phyloP scores from a whole-genome alignment of 2,888 invertebrate genomes.

The Toxonevra muliebris region DNA sequence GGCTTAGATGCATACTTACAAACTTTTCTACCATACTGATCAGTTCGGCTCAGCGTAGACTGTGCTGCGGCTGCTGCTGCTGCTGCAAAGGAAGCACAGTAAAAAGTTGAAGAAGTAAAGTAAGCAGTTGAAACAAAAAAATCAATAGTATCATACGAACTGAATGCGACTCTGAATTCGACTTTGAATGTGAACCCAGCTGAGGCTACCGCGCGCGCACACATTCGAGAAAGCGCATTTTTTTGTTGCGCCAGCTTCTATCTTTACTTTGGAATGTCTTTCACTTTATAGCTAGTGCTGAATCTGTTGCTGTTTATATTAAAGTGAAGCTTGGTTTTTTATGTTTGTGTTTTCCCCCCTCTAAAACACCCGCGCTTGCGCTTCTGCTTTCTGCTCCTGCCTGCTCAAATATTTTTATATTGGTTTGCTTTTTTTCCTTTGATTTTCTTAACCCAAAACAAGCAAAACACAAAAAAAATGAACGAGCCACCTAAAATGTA shows the following conservation, averaged over 20 bases:
- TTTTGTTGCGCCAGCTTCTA: too few relatives aligned
- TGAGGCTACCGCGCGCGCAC: background rate
- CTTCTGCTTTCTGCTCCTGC: too few relatives aligned
- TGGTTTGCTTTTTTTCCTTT: background rate
- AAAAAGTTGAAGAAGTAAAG: too few relatives aligned
- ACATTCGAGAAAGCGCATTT: conserved; percentile 6
- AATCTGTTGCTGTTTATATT: background rate
- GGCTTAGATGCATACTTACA: conserved; percentile 16
- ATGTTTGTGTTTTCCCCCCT: background rate
- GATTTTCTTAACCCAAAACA: background rate
- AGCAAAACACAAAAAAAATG: background rate
- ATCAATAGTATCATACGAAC: too few relatives aligned
- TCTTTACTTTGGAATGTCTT: conserved; percentile 48
- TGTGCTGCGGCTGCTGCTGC: background rate
- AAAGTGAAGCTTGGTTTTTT: background rate
- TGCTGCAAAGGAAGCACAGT: too few relatives aligned
- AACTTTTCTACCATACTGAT: background rate
- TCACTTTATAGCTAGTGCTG: conserved; percentile 42
- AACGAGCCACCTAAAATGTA: conserved; percentile 36
- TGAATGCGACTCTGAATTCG: too few relatives aligned
- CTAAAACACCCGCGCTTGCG: background rate
- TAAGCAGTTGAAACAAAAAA: too few relatives aligned
- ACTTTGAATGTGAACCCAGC: background rate
- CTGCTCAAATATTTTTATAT: background rate
- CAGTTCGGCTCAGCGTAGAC: background rate